These are phyloP conservation scores for Arctia plantaginis DNA, from an alignment of 2,888 invertebrate species.

Conservation along the genomic window DNA sequence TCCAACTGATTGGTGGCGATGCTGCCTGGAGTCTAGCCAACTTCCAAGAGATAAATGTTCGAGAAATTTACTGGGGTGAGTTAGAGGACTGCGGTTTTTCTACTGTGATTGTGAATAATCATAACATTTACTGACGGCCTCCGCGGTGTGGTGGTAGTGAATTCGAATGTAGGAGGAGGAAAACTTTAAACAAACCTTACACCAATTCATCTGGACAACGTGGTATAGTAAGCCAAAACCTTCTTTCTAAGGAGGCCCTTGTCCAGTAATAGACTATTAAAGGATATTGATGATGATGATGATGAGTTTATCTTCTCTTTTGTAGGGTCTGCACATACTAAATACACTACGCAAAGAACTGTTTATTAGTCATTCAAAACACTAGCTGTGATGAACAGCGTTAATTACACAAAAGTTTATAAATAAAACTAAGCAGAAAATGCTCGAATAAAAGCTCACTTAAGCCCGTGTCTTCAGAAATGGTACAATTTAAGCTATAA, in stretches of 20 bases:
- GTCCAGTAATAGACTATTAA: too few species aligned
- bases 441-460: constrained; percentile 3
- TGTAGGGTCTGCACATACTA: background rate
- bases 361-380: background rate
- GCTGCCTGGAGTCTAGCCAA: constrained; percentile 50
- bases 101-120: background rate
- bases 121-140: background rate
- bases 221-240: too few species aligned
- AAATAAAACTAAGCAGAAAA: constrained; percentile 1
- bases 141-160: background rate
- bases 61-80: constrained; percentile 30
- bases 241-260: too few species aligned
- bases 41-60: constrained; percentile 39
- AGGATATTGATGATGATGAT: too few species aligned
- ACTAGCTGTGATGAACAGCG: background rate
- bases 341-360: background rate
- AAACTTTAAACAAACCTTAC: too few species aligned
- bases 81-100: background rate
- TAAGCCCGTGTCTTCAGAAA: constrained; percentile 19
- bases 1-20: constrained; percentile 45
- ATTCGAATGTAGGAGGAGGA: background rate
- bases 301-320: too few species aligned
- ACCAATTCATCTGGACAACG: too few species aligned
- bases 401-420: background rate
- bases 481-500: constrained; percentile 27